These are phyloP conservation scores for Trichogramma evanescens DNA, from an alignment of 2,888 invertebrate genomes.

Conservation along the genomic window DNA sequence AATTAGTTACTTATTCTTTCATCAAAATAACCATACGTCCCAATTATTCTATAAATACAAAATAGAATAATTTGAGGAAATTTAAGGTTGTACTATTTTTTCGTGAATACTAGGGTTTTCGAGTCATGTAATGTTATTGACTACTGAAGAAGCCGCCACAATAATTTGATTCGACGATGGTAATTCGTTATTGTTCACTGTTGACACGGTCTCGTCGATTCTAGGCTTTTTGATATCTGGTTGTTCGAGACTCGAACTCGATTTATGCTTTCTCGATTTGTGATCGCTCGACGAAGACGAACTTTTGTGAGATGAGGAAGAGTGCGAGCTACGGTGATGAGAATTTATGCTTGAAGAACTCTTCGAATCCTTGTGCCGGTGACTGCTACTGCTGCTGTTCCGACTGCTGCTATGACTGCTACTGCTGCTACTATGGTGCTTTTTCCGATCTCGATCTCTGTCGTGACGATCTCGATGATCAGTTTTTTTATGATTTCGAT, in stretches of 20 bases:
- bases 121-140: background rate
- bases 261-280: conserved; percentile 35
- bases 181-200: background rate
- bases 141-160: background rate
- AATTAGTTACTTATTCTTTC: no score
- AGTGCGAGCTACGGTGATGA: conserved; percentile 19
- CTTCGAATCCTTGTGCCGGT: conserved; percentile 14
- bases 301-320: conserved; percentile 15
- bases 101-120: conserved; percentile 14
- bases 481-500: conserved; percentile 20
- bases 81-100: conserved; percentile 18
- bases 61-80: background rate
- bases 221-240: conserved; percentile 34
- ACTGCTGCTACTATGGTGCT: conserved; percentile 9
- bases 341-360: conserved; percentile 6
- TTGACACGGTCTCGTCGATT: conserved; percentile 23
- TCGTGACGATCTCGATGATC: conserved; percentile 23
- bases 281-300: conserved; percentile 15
- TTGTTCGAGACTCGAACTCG: conserved; percentile 27
- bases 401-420: conserved; percentile 8
- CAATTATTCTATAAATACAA: background rate
- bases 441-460: conserved; percentile 23
- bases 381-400: conserved; percentile 11
- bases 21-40: background rate
- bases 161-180: background rate